phyloP scores from a whole-genome alignment of 2,797 vertebrate genomes.

The Sebastes trivittatus region DNA sequence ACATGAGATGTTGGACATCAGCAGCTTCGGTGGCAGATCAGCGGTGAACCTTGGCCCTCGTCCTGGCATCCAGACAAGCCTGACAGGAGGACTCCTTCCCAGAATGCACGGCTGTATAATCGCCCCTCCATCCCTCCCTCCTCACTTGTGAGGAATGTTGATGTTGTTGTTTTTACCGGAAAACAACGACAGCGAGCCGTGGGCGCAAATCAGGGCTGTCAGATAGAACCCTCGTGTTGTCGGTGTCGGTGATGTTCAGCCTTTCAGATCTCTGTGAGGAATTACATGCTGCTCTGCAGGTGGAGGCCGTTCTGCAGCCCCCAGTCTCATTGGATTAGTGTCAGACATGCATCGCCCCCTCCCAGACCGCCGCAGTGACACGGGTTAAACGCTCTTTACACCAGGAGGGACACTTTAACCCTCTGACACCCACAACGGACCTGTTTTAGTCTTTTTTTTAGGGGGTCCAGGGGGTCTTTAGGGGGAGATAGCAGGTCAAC shows the following conservation, averaged over 20 bases:
- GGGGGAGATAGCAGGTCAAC: too few relatives aligned
- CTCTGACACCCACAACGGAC: too few relatives aligned
- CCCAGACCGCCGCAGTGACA: neutral
- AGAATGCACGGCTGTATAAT: slow-evolving; percentile 23
- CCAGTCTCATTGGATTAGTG: neutral
- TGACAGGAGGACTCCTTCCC: slow-evolving; percentile 38
- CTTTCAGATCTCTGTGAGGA: neutral
- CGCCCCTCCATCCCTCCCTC: neutral
- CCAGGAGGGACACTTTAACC: too few relatives aligned
- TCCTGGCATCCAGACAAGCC: slow-evolving; percentile 31
- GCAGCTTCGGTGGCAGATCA: slow-evolving; percentile 52
- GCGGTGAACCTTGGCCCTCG: slow-evolving; percentile 48
- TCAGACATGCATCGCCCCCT: neutral
- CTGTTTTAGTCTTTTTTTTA: too few relatives aligned
- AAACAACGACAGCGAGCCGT: neutral
- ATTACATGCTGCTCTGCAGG: neutral
- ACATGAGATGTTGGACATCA: slow-evolving; percentile 48
- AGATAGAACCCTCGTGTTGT: neutral
- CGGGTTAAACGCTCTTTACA: neutral
- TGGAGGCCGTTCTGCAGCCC: neutral
- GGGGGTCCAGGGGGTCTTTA: too few relatives aligned
- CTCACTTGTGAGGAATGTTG: neutral
- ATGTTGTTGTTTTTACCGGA: neutral
- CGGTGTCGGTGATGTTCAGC: neutral
- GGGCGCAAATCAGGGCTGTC: neutral